phyloP scores from a whole-genome alignment of 2,797 vertebrate genomes.

The Erithacus rubecula region DNA sequence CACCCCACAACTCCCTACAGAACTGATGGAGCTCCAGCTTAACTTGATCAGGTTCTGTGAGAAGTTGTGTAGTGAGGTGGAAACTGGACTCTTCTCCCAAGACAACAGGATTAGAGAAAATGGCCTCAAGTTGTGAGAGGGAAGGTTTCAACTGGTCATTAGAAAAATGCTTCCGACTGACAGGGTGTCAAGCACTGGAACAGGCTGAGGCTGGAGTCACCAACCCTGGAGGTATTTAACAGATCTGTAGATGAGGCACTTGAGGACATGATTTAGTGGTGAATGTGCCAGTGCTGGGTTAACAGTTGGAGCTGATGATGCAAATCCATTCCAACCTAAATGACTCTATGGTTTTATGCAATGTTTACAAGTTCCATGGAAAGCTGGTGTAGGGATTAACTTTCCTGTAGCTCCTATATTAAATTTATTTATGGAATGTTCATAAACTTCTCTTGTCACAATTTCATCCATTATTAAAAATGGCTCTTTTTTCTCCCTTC shows the following conservation, averaged over 20 bases:
- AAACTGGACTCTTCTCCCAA: neutral
- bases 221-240: fast-evolving
- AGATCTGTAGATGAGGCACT: neutral
- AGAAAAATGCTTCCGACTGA: neutral
- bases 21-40: neutral
- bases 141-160: neutral
- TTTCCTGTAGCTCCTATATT: neutral
- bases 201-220: neutral
- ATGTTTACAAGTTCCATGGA: neutral
- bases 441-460: neutral
- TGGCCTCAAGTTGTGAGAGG: neutral
- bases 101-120: neutral
- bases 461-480: neutral
- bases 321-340: neutral
- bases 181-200: neutral
- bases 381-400: neutral
- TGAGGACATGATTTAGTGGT: neutral
- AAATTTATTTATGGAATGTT: neutral
- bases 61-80: fast-evolving
- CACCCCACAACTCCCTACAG: neutral
- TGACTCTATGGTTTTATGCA: fast-evolving
- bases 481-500: neutral
- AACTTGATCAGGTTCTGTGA: neutral
- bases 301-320: neutral
- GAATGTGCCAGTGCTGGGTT: neutral